Evolutionary conservation across 2,797 vertebrate genomes (phyloP), one percentile per base, ranked within the genome.

Genomic region (Acanthiza pusilla): DNA sequence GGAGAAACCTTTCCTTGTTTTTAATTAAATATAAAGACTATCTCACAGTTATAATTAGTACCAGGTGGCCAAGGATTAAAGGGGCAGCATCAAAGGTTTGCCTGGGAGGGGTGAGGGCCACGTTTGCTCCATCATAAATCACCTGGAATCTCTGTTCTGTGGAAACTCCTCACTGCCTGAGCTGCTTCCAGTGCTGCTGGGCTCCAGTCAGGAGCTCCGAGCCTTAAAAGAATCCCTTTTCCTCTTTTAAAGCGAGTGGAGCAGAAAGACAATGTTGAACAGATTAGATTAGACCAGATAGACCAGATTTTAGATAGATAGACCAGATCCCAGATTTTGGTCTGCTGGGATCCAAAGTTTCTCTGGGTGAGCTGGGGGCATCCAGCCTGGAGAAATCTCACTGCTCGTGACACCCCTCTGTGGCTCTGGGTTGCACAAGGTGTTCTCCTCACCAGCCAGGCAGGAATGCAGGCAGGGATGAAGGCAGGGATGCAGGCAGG

Each of bases 61-160:
- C 91, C 88, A 87, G 93, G 95, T 94, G 93, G 88, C 88, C 66
- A 25, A 84, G 89, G 96, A 92, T 91, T 96, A 89, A 85, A 95
- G 86, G 80, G 92, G 54, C 67, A 94, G 91, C 94, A 91, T 92
- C 94, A 95, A 96, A 95, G 93, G 34, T 75, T 83, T 70, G 65
- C 43, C 70, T 76, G 81, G 55, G 89, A 96, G 72, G 63, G 3
- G 14, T 21, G 21, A 43, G 66, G 43, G 63, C 80, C 61, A 67
- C 67, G 88, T 91, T 86, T 89, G 66, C 58, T 30, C 26, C 60
- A 5, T 50, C 83, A 50, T 82, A 61, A 94, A 94, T 90, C 94
- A 88, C 55, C 13, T 3, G 48, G 71, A 87, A 55, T 62, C 47
- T 63, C 53, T 86, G 27, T 54, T 96, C 60, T 76, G 68, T 60